phyloP scores from a whole-genome alignment of 2,888 invertebrate species.

The Bimastos eiseni region DNA sequence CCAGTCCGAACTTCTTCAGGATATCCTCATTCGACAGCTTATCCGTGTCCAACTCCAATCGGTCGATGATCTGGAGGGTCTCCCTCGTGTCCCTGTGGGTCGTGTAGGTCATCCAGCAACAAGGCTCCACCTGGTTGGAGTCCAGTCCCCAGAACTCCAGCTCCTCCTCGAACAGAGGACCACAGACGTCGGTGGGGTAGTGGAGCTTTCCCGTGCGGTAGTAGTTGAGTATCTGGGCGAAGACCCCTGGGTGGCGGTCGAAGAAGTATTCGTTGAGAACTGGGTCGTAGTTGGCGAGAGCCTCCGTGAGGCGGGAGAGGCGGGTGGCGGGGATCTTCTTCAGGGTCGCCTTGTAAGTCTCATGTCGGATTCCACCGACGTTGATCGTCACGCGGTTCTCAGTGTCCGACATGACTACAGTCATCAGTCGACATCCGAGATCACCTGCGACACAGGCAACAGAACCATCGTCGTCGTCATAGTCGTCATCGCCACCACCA shows the following conservation, averaged over 20 bases:
- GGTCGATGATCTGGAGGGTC: conserved; percentile 93
- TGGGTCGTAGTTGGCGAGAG: conserved; percentile 97
- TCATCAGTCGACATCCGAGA: background rate
- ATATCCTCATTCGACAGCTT: conserved; percentile 96
- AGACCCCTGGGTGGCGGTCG: conserved; percentile 61
- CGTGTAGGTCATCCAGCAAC: conserved; percentile 77
- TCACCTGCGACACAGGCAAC: background rate
- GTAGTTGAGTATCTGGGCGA: conserved; percentile 29
- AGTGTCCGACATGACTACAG: conserved; percentile 56
- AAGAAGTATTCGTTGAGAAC: conserved; percentile 99
- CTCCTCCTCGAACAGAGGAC: conserved; percentile 88
- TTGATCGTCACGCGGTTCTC: conserved; percentile 97
- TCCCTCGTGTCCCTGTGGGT: conserved; percentile 92
- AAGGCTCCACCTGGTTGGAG: conserved; percentile 65
- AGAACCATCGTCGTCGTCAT: too few species aligned
- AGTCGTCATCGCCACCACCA: background rate
- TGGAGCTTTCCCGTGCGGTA: conserved; percentile 17
- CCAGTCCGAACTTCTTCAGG: conserved; percentile 85
- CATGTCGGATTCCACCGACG: conserved; percentile 95
- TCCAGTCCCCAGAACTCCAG: conserved; percentile 92
- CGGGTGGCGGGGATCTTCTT: conserved; percentile 97
- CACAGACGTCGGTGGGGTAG: conserved; percentile 18
- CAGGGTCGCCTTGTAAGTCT: conserved; percentile 72
- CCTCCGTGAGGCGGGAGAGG: conserved; percentile 89
- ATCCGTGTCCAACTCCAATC: conserved; percentile 91